Percentiles rank a stretch among this genome's conserved stretches.
These are phyloP conservation scores for Myodes glareolus DNA, from an alignment of 2,113 vertebrate species.

Conservation along the genomic window DNA sequence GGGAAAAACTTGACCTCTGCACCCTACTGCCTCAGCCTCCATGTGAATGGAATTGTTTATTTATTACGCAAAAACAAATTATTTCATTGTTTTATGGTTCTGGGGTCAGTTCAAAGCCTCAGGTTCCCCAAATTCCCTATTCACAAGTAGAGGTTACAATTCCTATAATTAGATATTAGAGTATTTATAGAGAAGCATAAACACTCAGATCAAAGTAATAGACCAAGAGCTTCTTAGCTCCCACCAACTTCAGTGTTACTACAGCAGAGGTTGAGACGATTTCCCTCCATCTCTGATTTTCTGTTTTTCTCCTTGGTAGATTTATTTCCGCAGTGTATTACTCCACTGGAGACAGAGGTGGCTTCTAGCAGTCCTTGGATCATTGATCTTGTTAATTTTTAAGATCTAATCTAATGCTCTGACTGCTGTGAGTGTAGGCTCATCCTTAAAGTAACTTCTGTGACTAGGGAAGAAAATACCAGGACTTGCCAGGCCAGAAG, in stretches of 20 bases:
- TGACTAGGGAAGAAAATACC: background rate
- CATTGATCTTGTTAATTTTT: background rate
- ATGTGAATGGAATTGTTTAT: background rate
- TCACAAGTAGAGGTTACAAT: background rate
- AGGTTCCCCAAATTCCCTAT: background rate
- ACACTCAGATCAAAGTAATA: background rate
- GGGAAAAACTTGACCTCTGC: background rate
- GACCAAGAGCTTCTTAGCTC: background rate
- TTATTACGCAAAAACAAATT: no score
- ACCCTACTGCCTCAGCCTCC: background rate
- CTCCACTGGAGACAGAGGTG: background rate
- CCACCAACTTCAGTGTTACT: background rate
- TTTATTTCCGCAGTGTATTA: background rate
- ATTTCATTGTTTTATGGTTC: background rate
- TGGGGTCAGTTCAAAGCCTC: background rate
- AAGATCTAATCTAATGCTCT: background rate
- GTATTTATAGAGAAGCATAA: background rate
- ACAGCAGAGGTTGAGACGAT: background rate
- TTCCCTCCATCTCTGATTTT: background rate
- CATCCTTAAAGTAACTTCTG: background rate
- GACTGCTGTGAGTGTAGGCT: background rate
- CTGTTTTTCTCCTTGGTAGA: background rate
- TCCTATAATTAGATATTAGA: background rate
- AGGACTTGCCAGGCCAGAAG: background rate
- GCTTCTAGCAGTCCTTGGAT: background rate